A percentile compares a stretch with the other conserved stretches of the same genome.
These are phyloP conservation scores for Calonectris borealis DNA, from an alignment of 2,113 vertebrate species.

Conservation along the genomic window DNA sequence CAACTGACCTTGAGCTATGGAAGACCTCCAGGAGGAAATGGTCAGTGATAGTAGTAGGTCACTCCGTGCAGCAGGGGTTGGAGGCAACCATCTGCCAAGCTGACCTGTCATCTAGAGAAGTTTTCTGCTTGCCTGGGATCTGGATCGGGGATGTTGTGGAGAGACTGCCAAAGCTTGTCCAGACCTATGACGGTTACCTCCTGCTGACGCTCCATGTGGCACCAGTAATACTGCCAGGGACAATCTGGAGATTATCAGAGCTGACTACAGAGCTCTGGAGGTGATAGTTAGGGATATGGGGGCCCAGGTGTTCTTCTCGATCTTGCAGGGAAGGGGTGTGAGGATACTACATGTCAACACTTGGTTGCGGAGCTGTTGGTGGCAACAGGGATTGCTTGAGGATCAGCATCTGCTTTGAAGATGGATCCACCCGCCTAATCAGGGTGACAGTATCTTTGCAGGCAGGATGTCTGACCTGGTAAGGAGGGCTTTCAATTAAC, in stretches of 20 bases:
- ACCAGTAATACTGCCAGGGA: neutral
- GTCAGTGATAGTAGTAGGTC: neutral
- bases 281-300: accelerated
- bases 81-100: neutral
- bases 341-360: neutral
- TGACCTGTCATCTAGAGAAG: neutral
- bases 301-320: neutral
- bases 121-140: neutral
- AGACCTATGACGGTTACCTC: neutral
- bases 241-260: neutral
- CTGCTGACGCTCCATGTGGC: neutral
- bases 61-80: neutral
- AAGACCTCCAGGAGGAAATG: neutral
- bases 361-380: neutral
- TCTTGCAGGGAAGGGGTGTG: neutral
- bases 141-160: neutral
- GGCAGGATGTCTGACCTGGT: neutral
- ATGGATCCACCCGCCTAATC: neutral
- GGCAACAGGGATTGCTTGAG: neutral
- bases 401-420: neutral
- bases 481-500: neutral
- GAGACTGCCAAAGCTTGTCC: neutral
- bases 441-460: neutral
- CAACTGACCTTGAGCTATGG: neutral
- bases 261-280: neutral